Evolutionary conservation across 2,888 invertebrate species (phyloP).

Genomic region (Xanthostigma xanthostigma): DNA sequence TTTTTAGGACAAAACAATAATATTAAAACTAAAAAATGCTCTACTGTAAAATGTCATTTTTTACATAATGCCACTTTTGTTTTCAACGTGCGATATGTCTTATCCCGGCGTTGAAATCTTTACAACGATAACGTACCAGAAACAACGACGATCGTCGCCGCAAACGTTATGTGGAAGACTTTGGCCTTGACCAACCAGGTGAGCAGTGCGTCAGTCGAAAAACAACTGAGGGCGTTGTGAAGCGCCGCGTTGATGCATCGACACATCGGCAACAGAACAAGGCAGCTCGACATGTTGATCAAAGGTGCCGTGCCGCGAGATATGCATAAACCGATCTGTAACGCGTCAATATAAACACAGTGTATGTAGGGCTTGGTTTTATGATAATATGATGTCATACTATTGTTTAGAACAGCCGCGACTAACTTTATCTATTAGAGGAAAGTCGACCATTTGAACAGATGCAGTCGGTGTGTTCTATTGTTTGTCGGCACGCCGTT

Average conservation of each 20-base stretch:
- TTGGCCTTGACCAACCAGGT: constrained; percentile 36
- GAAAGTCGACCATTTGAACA: too few species aligned
- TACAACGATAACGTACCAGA: constrained; percentile 28
- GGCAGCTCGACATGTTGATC: constrained; percentile 30
- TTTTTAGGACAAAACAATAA: too few species aligned
- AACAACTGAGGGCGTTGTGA: constrained; percentile 25
- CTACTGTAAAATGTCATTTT: too few species aligned
- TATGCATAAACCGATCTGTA: constrained; percentile 37
- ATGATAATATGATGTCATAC: too few species aligned
- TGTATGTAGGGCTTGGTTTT: too few species aligned
- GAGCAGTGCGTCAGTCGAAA: constrained; percentile 31
- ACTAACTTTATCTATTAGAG: too few species aligned
- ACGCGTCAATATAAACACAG: constrained; percentile 9
- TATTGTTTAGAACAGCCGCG: too few species aligned
- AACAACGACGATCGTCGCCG: constrained; percentile 31
- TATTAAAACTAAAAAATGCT: too few species aligned
- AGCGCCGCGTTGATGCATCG: constrained; percentile 34
- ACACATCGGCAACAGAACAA: constrained; percentile 11
- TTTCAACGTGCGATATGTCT: too few species aligned
- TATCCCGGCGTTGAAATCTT: not conserved
- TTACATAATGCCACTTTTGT: too few species aligned
- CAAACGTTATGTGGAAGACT: constrained; percentile 37
- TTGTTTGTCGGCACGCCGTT: too few species aligned
- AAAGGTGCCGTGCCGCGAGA: constrained; percentile 39
- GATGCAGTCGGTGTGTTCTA: too few species aligned